Conservation (phyloP, 1,140 invertebrate species). For the Plutomurus gul region DNA sequence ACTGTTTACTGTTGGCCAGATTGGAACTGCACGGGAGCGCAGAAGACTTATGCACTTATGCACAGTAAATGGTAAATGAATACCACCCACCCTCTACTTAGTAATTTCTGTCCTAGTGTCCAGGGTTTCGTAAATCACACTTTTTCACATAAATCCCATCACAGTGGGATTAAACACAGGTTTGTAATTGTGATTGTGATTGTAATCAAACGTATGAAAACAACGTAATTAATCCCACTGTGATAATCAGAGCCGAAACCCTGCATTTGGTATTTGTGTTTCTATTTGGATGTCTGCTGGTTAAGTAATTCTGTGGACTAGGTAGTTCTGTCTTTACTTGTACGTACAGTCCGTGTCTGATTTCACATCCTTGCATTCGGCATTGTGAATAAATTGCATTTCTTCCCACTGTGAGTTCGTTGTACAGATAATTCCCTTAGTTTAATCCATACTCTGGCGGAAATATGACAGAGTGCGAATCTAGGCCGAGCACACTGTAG, state of each 20-base stretch:
- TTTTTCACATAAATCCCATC: too few species aligned
- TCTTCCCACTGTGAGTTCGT: background rate
- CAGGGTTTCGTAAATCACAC: too few species aligned
- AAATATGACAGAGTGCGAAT: background rate
- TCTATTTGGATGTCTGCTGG: background rate
- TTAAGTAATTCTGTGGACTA: background rate
- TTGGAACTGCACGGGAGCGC: too few species aligned
- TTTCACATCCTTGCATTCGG: background rate
- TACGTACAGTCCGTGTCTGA: background rate
- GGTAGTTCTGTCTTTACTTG: background rate
- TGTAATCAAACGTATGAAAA: too few species aligned
- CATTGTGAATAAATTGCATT: conserved; percentile 12
- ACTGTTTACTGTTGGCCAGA: too few species aligned
- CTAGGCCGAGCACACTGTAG: background rate
- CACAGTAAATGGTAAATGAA: background rate
- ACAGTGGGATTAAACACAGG: too few species aligned
- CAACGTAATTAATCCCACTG: too few species aligned
- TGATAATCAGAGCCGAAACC: too few species aligned
- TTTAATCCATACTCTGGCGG: background rate
- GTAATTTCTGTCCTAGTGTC: conserved; percentile 10
- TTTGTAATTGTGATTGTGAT: too few species aligned
- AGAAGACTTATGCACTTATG: background rate
- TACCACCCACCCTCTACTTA: background rate
- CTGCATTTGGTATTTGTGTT: too few species aligned
- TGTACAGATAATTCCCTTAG: background rate